These are phyloP conservation scores for Muntiacus muntjak DNA, from an alignment of 2,113 vertebrate genomes.

Conservation along the genomic window DNA sequence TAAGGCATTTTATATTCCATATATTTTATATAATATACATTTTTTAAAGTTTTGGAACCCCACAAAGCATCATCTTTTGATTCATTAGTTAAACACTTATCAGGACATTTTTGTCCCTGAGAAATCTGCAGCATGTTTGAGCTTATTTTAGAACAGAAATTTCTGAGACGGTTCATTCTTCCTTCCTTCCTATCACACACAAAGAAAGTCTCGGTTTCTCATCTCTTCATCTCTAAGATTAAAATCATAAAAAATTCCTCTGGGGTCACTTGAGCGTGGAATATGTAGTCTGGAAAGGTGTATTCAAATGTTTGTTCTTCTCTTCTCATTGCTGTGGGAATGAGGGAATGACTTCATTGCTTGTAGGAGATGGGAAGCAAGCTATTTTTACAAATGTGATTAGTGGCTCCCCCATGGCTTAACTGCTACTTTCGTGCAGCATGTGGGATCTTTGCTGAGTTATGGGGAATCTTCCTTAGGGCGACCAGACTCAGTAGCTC, in stretches of 20 bases:
- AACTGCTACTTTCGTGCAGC: neutral
- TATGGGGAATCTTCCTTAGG: neutral
- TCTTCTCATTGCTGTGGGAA: neutral
- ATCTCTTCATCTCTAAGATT: neutral
- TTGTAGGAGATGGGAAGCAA: neutral
- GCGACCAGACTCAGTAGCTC: neutral
- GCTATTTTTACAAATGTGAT: neutral
- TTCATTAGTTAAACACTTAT: neutral
- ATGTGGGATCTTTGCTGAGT: neutral
- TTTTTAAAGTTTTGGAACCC: neutral
- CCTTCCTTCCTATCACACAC: neutral
- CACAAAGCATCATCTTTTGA: neutral
- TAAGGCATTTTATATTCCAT: neutral
- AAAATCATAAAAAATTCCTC: neutral
- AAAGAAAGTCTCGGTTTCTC: neutral
- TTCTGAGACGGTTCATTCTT: neutral
- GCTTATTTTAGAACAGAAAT: neutral
- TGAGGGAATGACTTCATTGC: neutral
- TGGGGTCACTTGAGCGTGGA: neutral
- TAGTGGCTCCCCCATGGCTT: neutral
- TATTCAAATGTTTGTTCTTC: neutral
- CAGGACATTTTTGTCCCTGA: neutral
- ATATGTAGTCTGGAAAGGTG: neutral
- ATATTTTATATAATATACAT: neutral
- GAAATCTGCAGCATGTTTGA: neutral